Evolutionary conservation across 1,140 invertebrate genomes (phyloP), one percentile per base, ranked within the genome.

Genomic region (Drosophila punjabiensis): DNA sequence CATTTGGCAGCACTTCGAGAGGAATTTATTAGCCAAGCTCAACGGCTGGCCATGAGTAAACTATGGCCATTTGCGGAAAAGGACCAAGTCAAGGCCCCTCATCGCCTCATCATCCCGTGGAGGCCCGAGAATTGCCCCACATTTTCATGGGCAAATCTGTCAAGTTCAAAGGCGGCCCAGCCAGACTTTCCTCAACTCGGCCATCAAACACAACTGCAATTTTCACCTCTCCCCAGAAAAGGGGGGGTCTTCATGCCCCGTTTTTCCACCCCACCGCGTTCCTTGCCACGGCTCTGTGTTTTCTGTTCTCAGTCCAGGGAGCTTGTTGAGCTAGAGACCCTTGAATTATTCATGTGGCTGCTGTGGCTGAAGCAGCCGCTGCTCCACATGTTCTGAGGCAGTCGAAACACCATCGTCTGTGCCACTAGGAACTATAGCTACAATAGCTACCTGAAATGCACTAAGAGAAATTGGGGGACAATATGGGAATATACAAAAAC

Each of bases 331-430:
- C 69, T 37, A 43, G 68, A 61, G 45, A 45, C 61, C 62, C 73
- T 77, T 77, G 75, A 77, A 77, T 77, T 77, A 77, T 77, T 77
- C 74, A 77, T 77, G 74, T 77, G 75, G 75, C 63, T 77, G 73
- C 60, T 74, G 45, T 73, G 70, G 68, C 69, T 74, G 56, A 37
- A 30, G 70, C 53, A 52, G 45, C 9, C 13, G 55, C 53, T 66
- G 33, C 53, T 58, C 33, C 47, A 18, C 63, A 55, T 41, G 45
- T 47, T 74, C 47, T 37, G 32, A 67, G 61, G 56, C 47, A 55
- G 37, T 47, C 35, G 65, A 53, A 47, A 39, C 53, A 47, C 11
- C 41, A 32, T 30, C 20, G 30, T 32, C 69, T 48, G 7, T 39
- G 45, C 8, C 63, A 37, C 14, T 18, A 20, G 32, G 13, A 52